Percentiles rank a stretch among this genome's conserved stretches.
Evolutionary conservation across 2,797 vertebrate genomes (phyloP).

Genomic region (Epinephelus awoara): DNA sequence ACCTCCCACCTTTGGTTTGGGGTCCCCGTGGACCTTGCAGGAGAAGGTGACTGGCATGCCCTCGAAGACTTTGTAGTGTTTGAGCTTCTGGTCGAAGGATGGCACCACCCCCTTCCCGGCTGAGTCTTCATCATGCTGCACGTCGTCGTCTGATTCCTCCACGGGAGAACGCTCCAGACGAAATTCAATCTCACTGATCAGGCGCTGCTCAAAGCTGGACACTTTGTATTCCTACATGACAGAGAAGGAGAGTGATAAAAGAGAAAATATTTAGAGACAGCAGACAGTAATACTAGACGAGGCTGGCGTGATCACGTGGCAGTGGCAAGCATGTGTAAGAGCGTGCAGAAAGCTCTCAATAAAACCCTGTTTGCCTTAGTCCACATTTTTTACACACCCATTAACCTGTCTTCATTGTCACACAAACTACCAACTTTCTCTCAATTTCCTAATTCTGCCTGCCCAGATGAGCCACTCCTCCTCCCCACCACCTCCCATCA

Average conservation of each 20-base stretch:
- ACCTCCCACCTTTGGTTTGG: constrained; percentile 94
- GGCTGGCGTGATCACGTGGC: background rate
- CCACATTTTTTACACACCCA: background rate
- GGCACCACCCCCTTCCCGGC: constrained; percentile 85
- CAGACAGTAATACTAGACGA: background rate
- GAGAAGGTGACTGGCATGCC: constrained; percentile 96
- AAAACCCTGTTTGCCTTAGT: background rate
- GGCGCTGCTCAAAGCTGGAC: constrained; percentile 97
- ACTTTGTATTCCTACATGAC: constrained; percentile 95
- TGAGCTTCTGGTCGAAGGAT: constrained; percentile 92
- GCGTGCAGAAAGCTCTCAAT: constrained; percentile 10
- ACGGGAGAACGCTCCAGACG: constrained; percentile 95
- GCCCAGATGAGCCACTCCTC: constrained; percentile 47
- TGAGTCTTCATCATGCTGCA: constrained; percentile 87
- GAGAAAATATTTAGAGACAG: constrained; percentile 12
- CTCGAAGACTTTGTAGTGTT: constrained; percentile 98
- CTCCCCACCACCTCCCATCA: constrained; percentile 39
- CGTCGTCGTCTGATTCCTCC: constrained; percentile 94
- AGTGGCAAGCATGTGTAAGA: constrained; percentile 15
- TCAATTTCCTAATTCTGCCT: constrained; percentile 25
- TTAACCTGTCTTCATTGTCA: constrained; percentile 45
- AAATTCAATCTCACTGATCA: constrained; percentile 98
- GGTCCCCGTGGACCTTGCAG: constrained; percentile 93
- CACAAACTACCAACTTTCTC: constrained; percentile 50
- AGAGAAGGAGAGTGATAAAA: background rate